Evolutionary conservation across 2,888 invertebrate species (phyloP).

Genomic region (Bellardia bayeri): DNA sequence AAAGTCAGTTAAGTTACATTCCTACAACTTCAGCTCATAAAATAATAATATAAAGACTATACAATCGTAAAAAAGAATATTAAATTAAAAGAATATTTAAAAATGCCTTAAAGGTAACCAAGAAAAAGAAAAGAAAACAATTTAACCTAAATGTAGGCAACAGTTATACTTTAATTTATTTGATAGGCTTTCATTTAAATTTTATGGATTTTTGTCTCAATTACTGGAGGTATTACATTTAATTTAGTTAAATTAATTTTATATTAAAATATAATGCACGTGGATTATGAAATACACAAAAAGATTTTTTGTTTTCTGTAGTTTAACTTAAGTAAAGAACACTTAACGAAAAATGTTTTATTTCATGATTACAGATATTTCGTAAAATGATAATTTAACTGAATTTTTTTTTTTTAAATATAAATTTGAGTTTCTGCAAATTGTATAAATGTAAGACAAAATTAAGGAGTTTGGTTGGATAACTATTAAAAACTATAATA

Average conservation of each 20-base stretch:
- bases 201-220: conserved; percentile 16
- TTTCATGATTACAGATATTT: neutral
- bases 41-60: conserved; percentile 17
- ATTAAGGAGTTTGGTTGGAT: no score
- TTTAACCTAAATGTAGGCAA: conserved; percentile 19
- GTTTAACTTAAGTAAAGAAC: neutral
- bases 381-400: no score
- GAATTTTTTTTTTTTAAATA: no score
- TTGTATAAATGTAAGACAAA: no score
- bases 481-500: no score
- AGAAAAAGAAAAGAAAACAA: neutral
- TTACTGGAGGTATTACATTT: neutral
- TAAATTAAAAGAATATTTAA: conserved; percentile 36
- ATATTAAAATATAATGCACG: conserved; percentile 4
- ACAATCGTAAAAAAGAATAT: conserved; percentile 23
- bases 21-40: conserved; percentile 10
- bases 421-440: no score
- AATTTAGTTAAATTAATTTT: conserved; percentile 19
- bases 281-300: neutral
- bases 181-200: conserved; percentile 4
- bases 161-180: conserved; percentile 15
- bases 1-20: conserved; percentile 1
- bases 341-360: neutral
- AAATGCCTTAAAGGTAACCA: conserved; percentile 31
- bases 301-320: neutral